phyloP scores from a whole-genome alignment of 37 sponge, comb jelly and placozoan species.

The Beroe forskalii region DNA sequence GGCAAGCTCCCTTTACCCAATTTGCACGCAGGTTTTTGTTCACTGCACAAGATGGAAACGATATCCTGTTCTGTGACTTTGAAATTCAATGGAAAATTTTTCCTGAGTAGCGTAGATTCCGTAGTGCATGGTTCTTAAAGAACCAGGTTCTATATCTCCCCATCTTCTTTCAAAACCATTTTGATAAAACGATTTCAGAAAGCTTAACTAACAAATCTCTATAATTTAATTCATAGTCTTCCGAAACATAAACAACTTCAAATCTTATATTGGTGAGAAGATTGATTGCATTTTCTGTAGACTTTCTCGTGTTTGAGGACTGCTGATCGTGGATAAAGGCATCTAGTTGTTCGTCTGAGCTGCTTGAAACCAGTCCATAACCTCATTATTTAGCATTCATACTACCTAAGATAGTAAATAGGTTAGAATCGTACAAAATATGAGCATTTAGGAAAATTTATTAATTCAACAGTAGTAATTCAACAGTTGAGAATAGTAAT shows the following conservation, averaged over 20 bases:
- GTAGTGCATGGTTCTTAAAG: not conserved
- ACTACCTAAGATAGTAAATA: no score
- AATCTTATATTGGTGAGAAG: not conserved
- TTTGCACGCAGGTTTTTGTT: not conserved
- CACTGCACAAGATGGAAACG: not conserved
- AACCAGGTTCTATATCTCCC: not conserved
- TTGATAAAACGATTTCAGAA: not conserved
- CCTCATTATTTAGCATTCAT: no score
- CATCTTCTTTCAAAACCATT: not conserved
- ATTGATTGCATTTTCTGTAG: no score
- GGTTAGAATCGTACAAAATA: no score
- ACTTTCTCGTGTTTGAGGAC: no score
- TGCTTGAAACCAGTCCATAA: not conserved
- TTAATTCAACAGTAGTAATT: no score
- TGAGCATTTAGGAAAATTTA: no score
- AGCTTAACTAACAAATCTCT: not conserved
- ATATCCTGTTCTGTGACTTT: not conserved
- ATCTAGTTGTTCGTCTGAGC: not conserved
- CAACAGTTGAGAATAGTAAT: no score
- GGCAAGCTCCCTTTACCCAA: not conserved
- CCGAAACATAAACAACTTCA: not conserved
- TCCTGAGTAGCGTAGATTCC: not conserved
- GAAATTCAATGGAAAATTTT: not conserved
- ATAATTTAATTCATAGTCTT: not conserved
- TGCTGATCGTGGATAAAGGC: not conserved